These are phyloP conservation scores for Drosophila histrio DNA, from an alignment of 2,888 invertebrate genomes.

Conservation along the genomic window DNA sequence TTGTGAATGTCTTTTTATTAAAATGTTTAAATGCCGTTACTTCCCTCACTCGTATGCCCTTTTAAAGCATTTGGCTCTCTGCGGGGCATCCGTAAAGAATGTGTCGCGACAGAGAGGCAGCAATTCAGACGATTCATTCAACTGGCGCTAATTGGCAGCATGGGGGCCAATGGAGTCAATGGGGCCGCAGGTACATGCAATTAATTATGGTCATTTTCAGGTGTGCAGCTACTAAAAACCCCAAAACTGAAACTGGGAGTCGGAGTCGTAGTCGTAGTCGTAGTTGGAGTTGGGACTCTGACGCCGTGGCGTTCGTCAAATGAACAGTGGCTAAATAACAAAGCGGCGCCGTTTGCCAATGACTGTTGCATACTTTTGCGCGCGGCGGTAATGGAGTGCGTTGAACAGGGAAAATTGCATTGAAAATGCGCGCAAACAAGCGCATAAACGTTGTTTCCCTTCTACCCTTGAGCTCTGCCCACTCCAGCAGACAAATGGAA, in stretches of 20 bases:
- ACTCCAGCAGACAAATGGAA: constrained; percentile 55
- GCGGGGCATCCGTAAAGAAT: constrained; percentile 6
- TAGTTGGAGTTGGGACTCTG: neutral
- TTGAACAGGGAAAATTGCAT: constrained; percentile 35
- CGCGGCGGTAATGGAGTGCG: constrained; percentile 44
- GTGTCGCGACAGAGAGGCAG: constrained; percentile 1
- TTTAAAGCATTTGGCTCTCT: neutral
- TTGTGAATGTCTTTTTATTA: no score
- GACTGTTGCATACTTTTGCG: constrained; percentile 68
- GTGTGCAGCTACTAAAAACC: constrained; percentile 46
- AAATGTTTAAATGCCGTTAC: no score
- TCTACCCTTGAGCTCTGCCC: neutral
- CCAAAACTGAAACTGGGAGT: neutral
- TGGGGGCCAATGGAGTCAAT: constrained; percentile 11
- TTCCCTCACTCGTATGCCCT: neutral
- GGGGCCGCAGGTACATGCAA: constrained; percentile 69
- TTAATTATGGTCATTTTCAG: constrained; percentile 79
- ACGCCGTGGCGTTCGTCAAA: constrained; percentile 31
- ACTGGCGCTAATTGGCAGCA: constrained; percentile 65
- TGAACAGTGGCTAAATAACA: constrained; percentile 63
- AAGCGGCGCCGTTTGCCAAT: constrained; percentile 54
- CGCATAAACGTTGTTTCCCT: constrained; percentile 57
- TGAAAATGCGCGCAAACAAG: constrained; percentile 70
- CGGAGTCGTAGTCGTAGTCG: neutral
- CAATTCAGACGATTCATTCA: constrained; percentile 18